Conservation (phyloP, 2,113 vertebrate species). For the Laticauda laticaudata region DNA sequence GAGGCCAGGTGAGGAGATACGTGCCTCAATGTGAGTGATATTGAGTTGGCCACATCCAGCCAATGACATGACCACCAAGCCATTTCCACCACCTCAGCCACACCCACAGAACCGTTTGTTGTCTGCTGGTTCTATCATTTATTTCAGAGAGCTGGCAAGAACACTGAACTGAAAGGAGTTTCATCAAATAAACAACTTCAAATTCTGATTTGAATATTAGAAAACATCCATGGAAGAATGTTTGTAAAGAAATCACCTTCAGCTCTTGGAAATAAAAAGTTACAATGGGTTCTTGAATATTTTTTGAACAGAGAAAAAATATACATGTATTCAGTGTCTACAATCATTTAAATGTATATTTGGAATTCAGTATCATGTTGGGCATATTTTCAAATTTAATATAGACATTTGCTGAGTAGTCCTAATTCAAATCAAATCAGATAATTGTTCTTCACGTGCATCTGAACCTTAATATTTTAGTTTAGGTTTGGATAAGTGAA, state of each 20-base stretch:
- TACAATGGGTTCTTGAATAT: neutral
- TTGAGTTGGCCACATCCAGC: no score
- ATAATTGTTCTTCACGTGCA: neutral
- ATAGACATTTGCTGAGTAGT: neutral
- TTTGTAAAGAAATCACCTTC: neutral
- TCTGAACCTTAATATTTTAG: slow-evolving; percentile 13
- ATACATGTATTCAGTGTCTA: neutral
- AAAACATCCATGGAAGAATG: neutral
- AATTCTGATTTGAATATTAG: neutral
- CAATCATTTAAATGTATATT: neutral
- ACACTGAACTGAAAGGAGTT: neutral
- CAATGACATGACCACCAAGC: no score
- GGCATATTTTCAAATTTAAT: neutral
- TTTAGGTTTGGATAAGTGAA: neutral
- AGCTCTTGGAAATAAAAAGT: neutral
- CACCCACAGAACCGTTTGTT: no score
- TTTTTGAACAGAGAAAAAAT: neutral
- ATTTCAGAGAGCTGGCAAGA: neutral
- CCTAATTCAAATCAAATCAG: neutral
- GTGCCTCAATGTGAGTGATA: no score
- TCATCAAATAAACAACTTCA: neutral
- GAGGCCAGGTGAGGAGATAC: no score
- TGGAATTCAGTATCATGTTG: neutral
- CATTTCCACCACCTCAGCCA: no score
- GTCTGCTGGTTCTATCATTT: neutral